Base-by-base conservation (phyloP, 2,797 vertebrate genomes). In the Myripristis jacobus region DNA sequence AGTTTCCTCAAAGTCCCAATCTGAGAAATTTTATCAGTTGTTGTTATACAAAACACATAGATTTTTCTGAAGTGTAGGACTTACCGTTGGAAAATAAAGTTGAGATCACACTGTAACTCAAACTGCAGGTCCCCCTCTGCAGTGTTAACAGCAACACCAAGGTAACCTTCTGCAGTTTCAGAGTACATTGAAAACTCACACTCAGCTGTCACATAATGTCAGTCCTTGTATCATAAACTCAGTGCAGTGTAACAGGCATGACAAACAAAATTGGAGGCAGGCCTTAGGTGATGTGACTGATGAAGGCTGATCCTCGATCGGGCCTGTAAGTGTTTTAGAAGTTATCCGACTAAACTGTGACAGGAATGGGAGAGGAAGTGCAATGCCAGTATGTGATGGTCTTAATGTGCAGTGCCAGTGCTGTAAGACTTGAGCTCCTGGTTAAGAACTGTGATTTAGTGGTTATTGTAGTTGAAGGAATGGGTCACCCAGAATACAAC, bases 141-240 rank as follows among this genome's bases (percentile, higher is more conserved):
- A 13, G 5, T 63, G 50, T 77, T 36, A 69, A 44, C 25, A 50
- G 70, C 47, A 61, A 34, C 47, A 61, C 41, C 53, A 36, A 64
- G 65, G 48, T 24, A 79, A 69, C 12, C 66, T 74, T 73, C 59
- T 46, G 21, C 77, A 66, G 76, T 76, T 73, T 80, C 41, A 63
- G 36, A 64, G 58, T 22, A 47, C 5, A 11, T 81, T 69, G 15
- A n/a, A 11, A 78, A 75, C 13, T 64, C 63, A 67, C 54, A 55
- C 77, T 69, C 54, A 53, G 69, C 73, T 63, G 73, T 82, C 66
- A 52, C 67, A 50, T 48, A 44, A 34, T 50, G 70, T 68, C 48
- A 48, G 62, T 77, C 24, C 82, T 74, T 81, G 53, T 74, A 57
- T 59, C 58, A 76, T 61, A n/a, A 73, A 59, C 46, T 72, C 16